Percentiles rank a stretch among this genome's conserved stretches.
Evolutionary conservation across 2,888 invertebrate species (phyloP).

Genomic region (Pammene aurita): DNA sequence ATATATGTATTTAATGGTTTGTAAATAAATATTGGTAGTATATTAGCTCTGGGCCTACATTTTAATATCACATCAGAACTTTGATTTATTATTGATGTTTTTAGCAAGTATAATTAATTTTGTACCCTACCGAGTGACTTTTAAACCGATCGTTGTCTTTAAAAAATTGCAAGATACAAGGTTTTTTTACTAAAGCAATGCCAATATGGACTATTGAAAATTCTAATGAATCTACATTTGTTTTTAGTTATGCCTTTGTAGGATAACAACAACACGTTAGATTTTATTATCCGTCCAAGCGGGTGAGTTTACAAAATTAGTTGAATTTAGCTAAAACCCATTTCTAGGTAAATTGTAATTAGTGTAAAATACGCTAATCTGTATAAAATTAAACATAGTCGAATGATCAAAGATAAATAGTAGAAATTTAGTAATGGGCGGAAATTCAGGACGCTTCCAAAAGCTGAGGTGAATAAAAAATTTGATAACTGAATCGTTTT

Average conservation of each 20-base stretch:
- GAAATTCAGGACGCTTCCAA: not conserved
- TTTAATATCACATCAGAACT: not conserved
- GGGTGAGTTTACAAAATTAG: constrained; percentile 66
- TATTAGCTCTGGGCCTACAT: not conserved
- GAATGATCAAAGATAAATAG: constrained; percentile 33
- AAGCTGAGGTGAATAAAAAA: not conserved
- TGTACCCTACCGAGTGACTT: too few relatives aligned
- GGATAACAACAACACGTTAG: constrained; percentile 57
- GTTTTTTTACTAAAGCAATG: too few relatives aligned
- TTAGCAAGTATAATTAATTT: not conserved
- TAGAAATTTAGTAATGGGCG: constrained; percentile 9
- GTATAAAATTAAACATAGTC: constrained; percentile 42
- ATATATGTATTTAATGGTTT: not conserved
- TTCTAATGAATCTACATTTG: not conserved
- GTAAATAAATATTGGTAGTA: constrained; percentile 4
- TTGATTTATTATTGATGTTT: not conserved
- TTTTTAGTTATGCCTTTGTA: constrained; percentile 47
- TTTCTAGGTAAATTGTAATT: constrained; percentile 63
- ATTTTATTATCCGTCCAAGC: constrained; percentile 76
- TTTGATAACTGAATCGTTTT: too few relatives aligned
- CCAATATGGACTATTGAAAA: not conserved
- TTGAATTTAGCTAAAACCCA: constrained; percentile 59
- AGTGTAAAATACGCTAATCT: constrained; percentile 48
- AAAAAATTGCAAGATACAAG: too few relatives aligned
- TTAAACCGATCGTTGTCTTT: too few relatives aligned